phyloP scores from a whole-genome alignment of 2,888 invertebrate genomes.

The Oxycera nigricornis region DNA sequence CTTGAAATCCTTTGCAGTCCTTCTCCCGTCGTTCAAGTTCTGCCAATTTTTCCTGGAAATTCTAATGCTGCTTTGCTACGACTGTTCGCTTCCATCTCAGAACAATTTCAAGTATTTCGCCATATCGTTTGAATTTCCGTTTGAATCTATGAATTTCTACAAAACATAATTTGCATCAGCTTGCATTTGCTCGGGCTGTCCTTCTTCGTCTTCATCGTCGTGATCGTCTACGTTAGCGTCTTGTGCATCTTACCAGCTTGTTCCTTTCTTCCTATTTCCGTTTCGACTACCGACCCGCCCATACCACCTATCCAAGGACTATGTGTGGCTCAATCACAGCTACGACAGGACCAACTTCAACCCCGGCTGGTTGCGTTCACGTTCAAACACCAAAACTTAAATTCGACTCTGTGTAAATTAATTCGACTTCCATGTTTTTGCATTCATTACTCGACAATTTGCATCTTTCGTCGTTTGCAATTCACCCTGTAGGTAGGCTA shows the following conservation, averaged over 20 bases:
- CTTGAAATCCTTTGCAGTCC: not conserved
- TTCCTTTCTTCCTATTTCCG: not conserved
- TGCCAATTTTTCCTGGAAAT: not conserved
- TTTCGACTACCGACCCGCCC: not conserved
- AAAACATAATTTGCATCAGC: constrained; percentile 14
- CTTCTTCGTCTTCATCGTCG: not conserved
- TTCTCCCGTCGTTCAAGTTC: not conserved
- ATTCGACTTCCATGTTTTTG: constrained; percentile 38
- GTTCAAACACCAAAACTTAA: constrained; percentile 24
- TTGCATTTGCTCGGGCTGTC: not conserved
- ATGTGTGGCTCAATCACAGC: no score
- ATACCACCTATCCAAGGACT: not conserved
- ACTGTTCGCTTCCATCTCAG: not conserved
- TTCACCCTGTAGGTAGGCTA: not conserved
- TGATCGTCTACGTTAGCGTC: not conserved
- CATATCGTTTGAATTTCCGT: not conserved
- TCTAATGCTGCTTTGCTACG: not conserved
- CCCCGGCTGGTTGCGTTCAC: no score
- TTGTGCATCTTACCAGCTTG: not conserved
- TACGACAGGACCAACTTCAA: no score
- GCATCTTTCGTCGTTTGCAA: constrained; percentile 27
- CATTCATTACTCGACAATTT: constrained; percentile 36
- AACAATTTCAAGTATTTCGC: not conserved
- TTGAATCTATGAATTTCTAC: constrained; percentile 9
- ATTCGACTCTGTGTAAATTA: constrained; percentile 32